Base-by-base conservation (phyloP, 2,888 invertebrate species). In the Spialia ferax region DNA sequence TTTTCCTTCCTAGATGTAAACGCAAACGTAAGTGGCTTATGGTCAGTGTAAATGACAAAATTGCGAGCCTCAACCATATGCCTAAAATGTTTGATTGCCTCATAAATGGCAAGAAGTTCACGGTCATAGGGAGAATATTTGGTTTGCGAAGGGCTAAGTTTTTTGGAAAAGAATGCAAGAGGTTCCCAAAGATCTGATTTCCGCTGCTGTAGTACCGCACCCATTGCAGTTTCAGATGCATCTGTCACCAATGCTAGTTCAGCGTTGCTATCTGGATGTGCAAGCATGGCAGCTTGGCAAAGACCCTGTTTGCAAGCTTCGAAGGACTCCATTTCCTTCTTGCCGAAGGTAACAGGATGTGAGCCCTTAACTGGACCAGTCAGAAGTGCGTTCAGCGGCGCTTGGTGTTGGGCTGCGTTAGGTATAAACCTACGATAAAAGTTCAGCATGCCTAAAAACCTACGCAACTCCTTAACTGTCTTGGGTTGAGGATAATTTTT, bases 81-180 rank as follows among this genome's bases (percentile, higher is more conserved):
- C 15, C 42, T 42, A 15, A 42, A 42, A 42, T 42, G 42, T 15
- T 42, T 42, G 42, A 42, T 42, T 15, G 42, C 5, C 42, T 42
- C 42, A 15, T 42, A 42, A 15, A 42, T 42, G 1, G 42, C 77
- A n/a, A n/a, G n/a, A n/a, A n/a, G n/a, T n/a, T n/a, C n/a, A n/a
- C n/a, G 50, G 10, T 35, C 35, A 35, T 42, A 42, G 15, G 42
- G 42, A 7, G 42, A 42, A 7, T 42, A 42, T 42, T 42, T 42
- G 15, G 42, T 7, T 15, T 42, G 42, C 15, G 42, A 42, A 15
- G 42, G 42, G 42, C 42, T 42, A 7, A 42, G 15, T 15, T 42
- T 42, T 15, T 15, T n/a, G 6, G 42, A 42, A 42, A 42, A 42
- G 42, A 42, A 42, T 42, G 42, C 42, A 5, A 42, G 42, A 7